Base-by-base conservation (phyloP, 2,113 vertebrate genomes). In the Rhea pennata region DNA sequence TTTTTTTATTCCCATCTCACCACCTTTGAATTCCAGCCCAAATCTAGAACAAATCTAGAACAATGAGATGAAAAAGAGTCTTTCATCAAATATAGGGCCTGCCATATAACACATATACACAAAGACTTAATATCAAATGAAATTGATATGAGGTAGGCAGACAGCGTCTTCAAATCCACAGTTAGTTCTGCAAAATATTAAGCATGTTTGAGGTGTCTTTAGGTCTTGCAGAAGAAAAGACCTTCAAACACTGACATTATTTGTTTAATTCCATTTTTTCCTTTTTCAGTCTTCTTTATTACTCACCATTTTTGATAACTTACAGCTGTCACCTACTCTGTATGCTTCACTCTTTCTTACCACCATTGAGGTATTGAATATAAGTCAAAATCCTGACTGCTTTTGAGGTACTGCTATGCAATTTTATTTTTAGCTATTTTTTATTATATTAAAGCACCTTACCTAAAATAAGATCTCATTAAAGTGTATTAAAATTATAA, bases 401-500 rank as follows among this genome's bases (percentile, higher is more conserved):
- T 88, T 21, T 58, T 67, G 36, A 44, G 39, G 31, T 86, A 84
- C 31, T 88, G 54, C 72, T 77, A 40, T 36, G 31, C n/a, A 87
- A 74, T 92, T 88, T 70, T 23, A 50, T 62, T 53, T 95, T 90
- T 24, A 72, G 59, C 54, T 94, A 56, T 42, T 85, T 93, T 94
- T 89, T 92, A 91, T 76, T 90, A 58, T 50, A 86, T 59, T 67
- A 88, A 81, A 93, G 27, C 46, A 87, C 16, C 39, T 92, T 84
- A 66, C 50, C 89, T 92, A 93, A 95, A 93, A 70, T 77, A 87
- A 90, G 51, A 62, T 59, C 23, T 88, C 54, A 77, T 93, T 80
- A 92, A 56, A 82, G 15, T 39, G 6, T 85, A 91, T 83, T 88
- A 83, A 94, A 89, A 83, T 80, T n/a, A 12, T 46, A 90, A 79